Evolutionary conservation across 1,140 invertebrate species (phyloP), one percentile per base, ranked within the genome.

Genomic region (Drosophila orena): DNA sequence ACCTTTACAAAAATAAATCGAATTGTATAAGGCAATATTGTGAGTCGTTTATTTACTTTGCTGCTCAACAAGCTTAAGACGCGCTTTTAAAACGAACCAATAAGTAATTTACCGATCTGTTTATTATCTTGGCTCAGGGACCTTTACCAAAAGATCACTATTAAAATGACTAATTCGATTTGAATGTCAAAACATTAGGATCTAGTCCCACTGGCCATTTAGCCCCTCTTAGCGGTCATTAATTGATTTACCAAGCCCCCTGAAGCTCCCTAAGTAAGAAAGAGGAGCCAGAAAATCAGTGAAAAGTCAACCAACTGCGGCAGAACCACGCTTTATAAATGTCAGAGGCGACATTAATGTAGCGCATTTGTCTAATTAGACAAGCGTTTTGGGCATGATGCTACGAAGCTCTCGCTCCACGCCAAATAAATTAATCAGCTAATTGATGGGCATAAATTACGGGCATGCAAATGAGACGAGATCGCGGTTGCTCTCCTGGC

Each of bases 321-420:
- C 47, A 62, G 60, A 77, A 70, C 42, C 61, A 52, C 64, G 65
- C 77, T 89, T 89, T 77, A 80, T 83, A 89, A 89, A 89, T 89
- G 84, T 88, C 83, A 71, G 75, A 79, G 70, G 64, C 66, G 76
- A 84, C 84, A 89, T 78, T 89, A 89, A 89, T 83, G 84, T 84
- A 79, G 77, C 84, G 55, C 84, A 89, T 89, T 89, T 89, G 83
- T 89, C 84, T 89, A 89, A 89, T 89, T 89, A 89, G 84, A 89
- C 84, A 89, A 89, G 84, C 84, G 77, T 79, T 77, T 84, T 77
- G 65, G 68, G 76, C 57, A 59, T 60, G 40, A 55, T 49, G 49
- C 62, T 34, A 24, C 37, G 30, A 1, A 30, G 40, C 60, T 15
- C 43, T 46, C 53, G 52, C 78, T 79, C 77, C 76, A 88, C 59